Conservation (phyloP, 92 coral and sea anemone species). For the Montipora capitata region DNA sequence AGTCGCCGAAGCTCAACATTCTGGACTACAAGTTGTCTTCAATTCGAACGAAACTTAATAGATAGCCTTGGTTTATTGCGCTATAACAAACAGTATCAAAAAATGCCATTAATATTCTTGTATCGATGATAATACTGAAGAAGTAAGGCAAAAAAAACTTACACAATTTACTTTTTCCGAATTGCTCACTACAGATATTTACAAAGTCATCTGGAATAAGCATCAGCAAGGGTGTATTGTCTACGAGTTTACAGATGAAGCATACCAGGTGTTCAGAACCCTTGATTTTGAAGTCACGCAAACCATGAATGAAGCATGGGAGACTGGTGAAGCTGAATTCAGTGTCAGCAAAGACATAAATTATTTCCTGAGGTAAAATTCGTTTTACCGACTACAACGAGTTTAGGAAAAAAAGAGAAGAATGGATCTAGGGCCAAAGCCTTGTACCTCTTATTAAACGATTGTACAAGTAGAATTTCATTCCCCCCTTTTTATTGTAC, state of each 20-base stretch:
- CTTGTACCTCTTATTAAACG: slow-evolving; percentile 14
- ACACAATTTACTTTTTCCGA: slow-evolving; percentile 31
- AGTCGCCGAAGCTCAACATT: slow-evolving; percentile 10
- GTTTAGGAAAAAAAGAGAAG: slow-evolving; percentile 9
- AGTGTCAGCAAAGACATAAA: slow-evolving; percentile 55
- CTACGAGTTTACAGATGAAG: slow-evolving; percentile 53
- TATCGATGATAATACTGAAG: slow-evolving; percentile 13
- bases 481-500: slow-evolving; percentile 18
- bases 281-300: slow-evolving; percentile 49
- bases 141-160: neutral
- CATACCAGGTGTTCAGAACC: slow-evolving; percentile 53
- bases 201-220: slow-evolving; percentile 50
- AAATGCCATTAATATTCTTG: slow-evolving; percentile 1
- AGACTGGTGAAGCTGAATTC: slow-evolving; percentile 55
- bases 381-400: slow-evolving; percentile 27
- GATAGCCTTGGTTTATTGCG: slow-evolving; percentile 1
- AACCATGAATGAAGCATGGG: slow-evolving; percentile 67
- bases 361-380: slow-evolving; percentile 49
- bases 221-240: slow-evolving; percentile 55
- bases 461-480: neutral
- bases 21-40: slow-evolving; percentile 5
- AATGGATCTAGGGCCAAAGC: slow-evolving; percentile 8
- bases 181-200: slow-evolving; percentile 40
- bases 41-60: neutral
- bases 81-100: slow-evolving; percentile 3